Evolutionary conservation across 2,797 vertebrate species (phyloP).

Genomic region (Rhyacichthys aspro): DNA sequence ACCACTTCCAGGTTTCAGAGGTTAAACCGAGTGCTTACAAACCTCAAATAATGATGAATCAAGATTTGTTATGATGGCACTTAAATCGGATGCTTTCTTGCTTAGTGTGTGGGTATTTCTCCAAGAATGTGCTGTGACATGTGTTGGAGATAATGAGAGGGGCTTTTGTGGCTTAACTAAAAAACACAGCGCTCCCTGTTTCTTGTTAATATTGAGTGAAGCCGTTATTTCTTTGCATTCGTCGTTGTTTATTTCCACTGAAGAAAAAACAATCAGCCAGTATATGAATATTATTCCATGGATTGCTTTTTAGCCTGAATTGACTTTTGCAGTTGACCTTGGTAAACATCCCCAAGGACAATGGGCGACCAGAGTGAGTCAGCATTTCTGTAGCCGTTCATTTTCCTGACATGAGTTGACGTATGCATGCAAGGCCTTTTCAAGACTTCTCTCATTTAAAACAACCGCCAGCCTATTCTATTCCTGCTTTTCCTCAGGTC

Average conservation of each 20-base stretch:
- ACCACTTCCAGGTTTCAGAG: constrained; percentile 6
- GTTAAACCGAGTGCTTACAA: constrained; percentile 11
- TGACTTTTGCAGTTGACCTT: constrained; percentile 59
- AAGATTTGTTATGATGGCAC: constrained; percentile 19
- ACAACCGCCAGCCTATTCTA: not conserved
- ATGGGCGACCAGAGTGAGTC: constrained; percentile 27
- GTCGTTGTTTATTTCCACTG: not conserved
- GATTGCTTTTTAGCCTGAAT: not conserved
- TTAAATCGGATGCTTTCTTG: constrained; percentile 27
- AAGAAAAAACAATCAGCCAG: not conserved
- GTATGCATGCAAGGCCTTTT: constrained; percentile 68
- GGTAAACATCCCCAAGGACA: constrained; percentile 63
- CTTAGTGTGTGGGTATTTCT: not conserved
- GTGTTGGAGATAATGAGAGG: constrained; percentile 12
- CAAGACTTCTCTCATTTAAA: constrained; percentile 33
- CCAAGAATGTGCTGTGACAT: constrained; percentile 6
- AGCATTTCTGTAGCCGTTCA: constrained; percentile 48
- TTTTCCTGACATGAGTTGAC: constrained; percentile 71
- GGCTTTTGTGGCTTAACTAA: not conserved
- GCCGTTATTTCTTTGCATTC: not conserved
- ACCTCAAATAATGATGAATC: constrained; percentile 6
- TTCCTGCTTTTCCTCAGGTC: not conserved
- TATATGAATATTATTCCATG: too few species aligned
- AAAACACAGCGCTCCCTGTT: not conserved
- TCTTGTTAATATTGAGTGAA: constrained; percentile 3